phyloP scores from a whole-genome alignment of 2,113 vertebrate genomes.

The Anguilla rostrata region DNA sequence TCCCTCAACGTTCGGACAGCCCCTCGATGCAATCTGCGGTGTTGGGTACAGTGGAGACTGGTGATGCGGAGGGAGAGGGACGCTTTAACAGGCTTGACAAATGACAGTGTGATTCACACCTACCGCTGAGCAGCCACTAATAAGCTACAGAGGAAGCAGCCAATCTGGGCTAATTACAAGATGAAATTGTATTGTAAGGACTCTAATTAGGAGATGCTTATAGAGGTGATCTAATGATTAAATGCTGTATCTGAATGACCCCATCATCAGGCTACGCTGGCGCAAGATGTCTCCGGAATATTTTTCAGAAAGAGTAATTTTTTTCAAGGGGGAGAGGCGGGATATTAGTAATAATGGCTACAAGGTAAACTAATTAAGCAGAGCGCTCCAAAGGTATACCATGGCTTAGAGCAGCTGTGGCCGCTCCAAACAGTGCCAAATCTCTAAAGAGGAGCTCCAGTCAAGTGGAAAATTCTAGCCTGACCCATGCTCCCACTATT shows the following conservation, averaged over 20 bases:
- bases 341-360: constrained; percentile 92
- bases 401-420: constrained; percentile 79
- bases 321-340: constrained; percentile 74
- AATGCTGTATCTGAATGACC: constrained; percentile 85
- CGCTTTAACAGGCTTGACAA: constrained; percentile 75
- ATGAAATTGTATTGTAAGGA: constrained; percentile 92
- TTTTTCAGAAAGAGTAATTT: constrained; percentile 76
- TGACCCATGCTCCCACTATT: constrained; percentile 89
- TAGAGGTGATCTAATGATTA: constrained; percentile 92
- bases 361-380: constrained; percentile 96
- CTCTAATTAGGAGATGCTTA: constrained; percentile 93
- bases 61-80: constrained; percentile 51
- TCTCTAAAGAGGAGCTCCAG: constrained; percentile 79
- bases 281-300: constrained; percentile 74
- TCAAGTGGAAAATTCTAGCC: constrained; percentile 91
- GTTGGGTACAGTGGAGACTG: constrained; percentile 24
- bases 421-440: constrained; percentile 80
- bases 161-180: constrained; percentile 96
- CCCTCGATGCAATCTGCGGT: constrained; percentile 21
- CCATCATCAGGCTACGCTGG: constrained; percentile 76
- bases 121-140: constrained; percentile 85
- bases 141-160: constrained; percentile 88
- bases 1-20: constrained; percentile 19
- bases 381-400: constrained; percentile 82
- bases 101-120: constrained; percentile 82